Conservation (phyloP, 2,797 vertebrate genomes). For the Buceros bicornis region DNA sequence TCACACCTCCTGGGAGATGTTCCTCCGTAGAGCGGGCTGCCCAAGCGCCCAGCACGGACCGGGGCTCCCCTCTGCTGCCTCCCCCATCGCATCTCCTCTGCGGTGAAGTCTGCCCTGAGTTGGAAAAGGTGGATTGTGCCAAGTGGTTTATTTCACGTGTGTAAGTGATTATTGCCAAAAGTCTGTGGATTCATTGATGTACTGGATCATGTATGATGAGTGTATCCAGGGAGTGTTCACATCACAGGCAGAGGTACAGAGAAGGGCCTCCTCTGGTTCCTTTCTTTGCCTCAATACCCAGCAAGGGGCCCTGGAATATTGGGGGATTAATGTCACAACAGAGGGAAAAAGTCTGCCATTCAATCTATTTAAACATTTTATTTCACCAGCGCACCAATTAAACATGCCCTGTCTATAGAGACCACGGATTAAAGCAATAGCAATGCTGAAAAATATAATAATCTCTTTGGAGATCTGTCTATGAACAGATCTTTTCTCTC, state of each 20-base stretch:
- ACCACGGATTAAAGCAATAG: slow-evolving; percentile 57
- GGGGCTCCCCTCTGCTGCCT: neutral
- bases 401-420: slow-evolving; percentile 54
- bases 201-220: slow-evolving; percentile 53
- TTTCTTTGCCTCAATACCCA: slow-evolving; percentile 71
- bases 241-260: slow-evolving; percentile 67
- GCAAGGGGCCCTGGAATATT: slow-evolving; percentile 43
- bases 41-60: neutral
- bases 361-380: slow-evolving; percentile 65
- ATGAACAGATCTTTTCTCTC: slow-evolving; percentile 20
- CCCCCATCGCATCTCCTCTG: neutral
- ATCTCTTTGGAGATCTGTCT: slow-evolving; percentile 66
- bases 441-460: slow-evolving; percentile 21
- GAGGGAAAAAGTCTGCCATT: slow-evolving; percentile 70
- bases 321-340: slow-evolving; percentile 72
- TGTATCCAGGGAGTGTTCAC: slow-evolving; percentile 59
- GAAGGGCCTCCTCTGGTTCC: slow-evolving; percentile 65
- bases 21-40: neutral
- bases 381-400: slow-evolving; percentile 78
- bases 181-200: slow-evolving; percentile 44
- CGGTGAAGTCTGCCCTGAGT: neutral
- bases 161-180: slow-evolving; percentile 12
- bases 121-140: neutral
- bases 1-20: neutral
- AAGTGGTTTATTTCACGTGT: neutral